Evolutionary conservation across 2,888 invertebrate genomes (phyloP).

Genomic region (Perizoma affinitatum): DNA sequence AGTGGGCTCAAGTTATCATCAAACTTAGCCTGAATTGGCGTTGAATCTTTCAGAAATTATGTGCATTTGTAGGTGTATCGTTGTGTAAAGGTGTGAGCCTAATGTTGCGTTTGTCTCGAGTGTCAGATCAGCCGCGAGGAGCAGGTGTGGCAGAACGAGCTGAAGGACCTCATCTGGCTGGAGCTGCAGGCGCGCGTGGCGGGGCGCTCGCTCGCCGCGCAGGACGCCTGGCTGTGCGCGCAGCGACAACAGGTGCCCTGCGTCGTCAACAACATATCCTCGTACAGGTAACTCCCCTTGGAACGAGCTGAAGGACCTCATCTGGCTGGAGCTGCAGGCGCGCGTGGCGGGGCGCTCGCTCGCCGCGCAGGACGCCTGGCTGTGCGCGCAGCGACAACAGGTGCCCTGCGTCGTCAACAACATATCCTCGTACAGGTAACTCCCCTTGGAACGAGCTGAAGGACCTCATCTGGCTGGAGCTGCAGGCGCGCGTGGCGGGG

Average conservation of each 20-base stretch:
- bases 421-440: constrained; percentile 88
- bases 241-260: constrained; percentile 89
- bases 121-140: constrained; percentile 91
- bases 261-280: constrained; percentile 89
- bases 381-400: constrained; percentile 89
- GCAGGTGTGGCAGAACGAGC: constrained; percentile 93
- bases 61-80: neutral
- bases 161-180: constrained; percentile 96
- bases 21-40: too few species aligned
- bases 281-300: constrained; percentile 81
- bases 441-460: constrained; percentile 87
- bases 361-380: constrained; percentile 87
- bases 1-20: too few species aligned
- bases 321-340: constrained; percentile 86
- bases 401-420: constrained; percentile 89
- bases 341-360: neutral
- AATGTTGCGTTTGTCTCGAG: constrained; percentile 3
- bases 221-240: constrained; percentile 90
- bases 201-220: constrained; percentile 89
- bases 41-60: too few species aligned
- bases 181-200: constrained; percentile 94
- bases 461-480: constrained; percentile 92
- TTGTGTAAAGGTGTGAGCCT: neutral
- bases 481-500: neutral
- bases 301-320: constrained; percentile 93